Evolutionary conservation across 2,888 invertebrate species (phyloP).

Genomic region (Saturnia pavonia): DNA sequence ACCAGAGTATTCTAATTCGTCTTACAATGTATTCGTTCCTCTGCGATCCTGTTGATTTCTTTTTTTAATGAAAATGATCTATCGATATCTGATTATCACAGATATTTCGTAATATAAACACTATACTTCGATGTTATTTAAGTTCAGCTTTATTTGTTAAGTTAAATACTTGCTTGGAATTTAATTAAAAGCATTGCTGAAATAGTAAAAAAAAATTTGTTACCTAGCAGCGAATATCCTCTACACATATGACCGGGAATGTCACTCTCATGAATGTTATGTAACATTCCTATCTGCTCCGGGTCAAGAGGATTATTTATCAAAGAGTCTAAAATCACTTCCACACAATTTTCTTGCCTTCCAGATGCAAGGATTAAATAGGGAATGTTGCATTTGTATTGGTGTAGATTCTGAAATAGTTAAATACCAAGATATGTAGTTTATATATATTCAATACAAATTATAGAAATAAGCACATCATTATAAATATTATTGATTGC

Average conservation of each 20-base stretch:
- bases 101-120: too few relatives aligned
- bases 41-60: too few relatives aligned
- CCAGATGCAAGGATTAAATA: slow-evolving; percentile 79
- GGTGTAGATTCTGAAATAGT: slow-evolving; percentile 38
- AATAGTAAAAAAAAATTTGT: slow-evolving; percentile 13
- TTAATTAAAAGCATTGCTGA: neutral
- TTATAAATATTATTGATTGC: too few relatives aligned
- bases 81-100: too few relatives aligned
- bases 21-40: too few relatives aligned
- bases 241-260: slow-evolving; percentile 83
- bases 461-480: too few relatives aligned
- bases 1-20: too few relatives aligned
- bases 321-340: slow-evolving; percentile 49
- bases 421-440: neutral
- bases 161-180: neutral
- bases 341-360: slow-evolving; percentile 72
- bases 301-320: slow-evolving; percentile 56
- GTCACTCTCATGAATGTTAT: slow-evolving; percentile 66
- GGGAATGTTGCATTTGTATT: slow-evolving; percentile 55
- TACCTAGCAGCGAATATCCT: slow-evolving; percentile 80
- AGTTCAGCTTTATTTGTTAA: too few relatives aligned
- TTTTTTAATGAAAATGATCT: too few relatives aligned
- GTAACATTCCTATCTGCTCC: slow-evolving; percentile 70
- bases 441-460: too few relatives aligned
- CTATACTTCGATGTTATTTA: too few relatives aligned